Conservation (phyloP, 2,113 vertebrate genomes). For the Lycaon pictus region DNA sequence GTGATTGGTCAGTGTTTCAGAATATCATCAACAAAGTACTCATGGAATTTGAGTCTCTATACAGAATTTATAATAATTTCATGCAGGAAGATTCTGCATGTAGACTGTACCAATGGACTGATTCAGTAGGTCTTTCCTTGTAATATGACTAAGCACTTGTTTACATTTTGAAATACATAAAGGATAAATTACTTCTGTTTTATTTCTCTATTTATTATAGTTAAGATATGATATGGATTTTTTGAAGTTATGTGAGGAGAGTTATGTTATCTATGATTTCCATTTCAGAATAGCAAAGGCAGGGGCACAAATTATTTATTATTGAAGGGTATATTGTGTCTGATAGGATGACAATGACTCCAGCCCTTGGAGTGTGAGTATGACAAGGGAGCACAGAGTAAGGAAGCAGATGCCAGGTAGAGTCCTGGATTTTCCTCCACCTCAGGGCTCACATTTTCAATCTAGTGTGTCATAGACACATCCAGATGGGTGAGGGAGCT, state of each 20-base stretch:
- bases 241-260: neutral
- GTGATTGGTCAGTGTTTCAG: neutral
- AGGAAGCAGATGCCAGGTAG: neutral
- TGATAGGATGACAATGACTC: neutral
- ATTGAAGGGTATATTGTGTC: neutral
- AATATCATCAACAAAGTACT: neutral
- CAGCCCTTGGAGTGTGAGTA: neutral
- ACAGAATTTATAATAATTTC: neutral
- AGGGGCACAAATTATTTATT: neutral
- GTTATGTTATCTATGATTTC: neutral
- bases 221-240: neutral
- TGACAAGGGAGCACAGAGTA: neutral
- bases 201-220: neutral
- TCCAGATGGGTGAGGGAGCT: too few species aligned
- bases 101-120: neutral
- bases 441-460: neutral
- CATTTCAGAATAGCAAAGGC: neutral
- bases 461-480: neutral
- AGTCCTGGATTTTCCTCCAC: neutral
- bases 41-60: neutral
- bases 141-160: neutral
- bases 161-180: constrained; percentile 31
- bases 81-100: neutral
- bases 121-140: neutral
- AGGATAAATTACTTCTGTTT: neutral